Evolutionary conservation across 2,113 vertebrate genomes (phyloP), one percentile per base, ranked within the genome.

Genomic region (Paracyprichromis sp.): DNA sequence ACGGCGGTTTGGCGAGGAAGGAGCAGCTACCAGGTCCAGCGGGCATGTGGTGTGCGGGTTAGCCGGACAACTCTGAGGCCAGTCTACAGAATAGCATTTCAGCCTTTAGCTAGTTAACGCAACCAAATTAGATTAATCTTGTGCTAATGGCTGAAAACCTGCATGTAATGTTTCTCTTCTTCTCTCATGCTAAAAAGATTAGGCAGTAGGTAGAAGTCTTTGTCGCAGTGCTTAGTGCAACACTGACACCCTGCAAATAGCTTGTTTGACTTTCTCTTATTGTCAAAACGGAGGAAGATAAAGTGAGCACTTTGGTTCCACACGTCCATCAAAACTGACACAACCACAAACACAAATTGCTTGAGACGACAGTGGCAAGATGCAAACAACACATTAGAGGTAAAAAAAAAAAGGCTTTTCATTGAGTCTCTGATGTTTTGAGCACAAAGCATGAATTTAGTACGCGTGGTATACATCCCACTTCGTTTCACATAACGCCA

Each of bases 301-400:
- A 83, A 66, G 31, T 4, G 21, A 83, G 78, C 57, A 13, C 59
- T 84, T 81, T 19, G 13, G 53, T 85, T 66, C 34, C 5, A 47
- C 29, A 24, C 5, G 7, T 53, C n/a, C 19, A 11, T 40, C 5
- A 21, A 36, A 73, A n/a, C 9, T 24, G 9, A 71, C 66, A 81
- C 53, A 73, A 57, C 31, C 50, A 53, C 50, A 91, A 86, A n/a
- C 34, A 52, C 82, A 82, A 89, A 86, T 82, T 21, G n/a, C 17
- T 61, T 16, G 10, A 9, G 36, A 82, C 40, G 47, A 80, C 40
- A 59, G 43, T 12, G 21, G 8, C n/a, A n/a, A 81, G 57, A 85
- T 17, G 43, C 40, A 57, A 84, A 86, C 66, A 59, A 24, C 57
- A 61, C 13, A 40, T 11, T 31, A 43, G 24, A 61, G n/a, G 52